Evolutionary conservation across 1,140 invertebrate genomes (phyloP), one percentile per base, ranked within the genome.

Genomic region (Danaus melanippus): DNA sequence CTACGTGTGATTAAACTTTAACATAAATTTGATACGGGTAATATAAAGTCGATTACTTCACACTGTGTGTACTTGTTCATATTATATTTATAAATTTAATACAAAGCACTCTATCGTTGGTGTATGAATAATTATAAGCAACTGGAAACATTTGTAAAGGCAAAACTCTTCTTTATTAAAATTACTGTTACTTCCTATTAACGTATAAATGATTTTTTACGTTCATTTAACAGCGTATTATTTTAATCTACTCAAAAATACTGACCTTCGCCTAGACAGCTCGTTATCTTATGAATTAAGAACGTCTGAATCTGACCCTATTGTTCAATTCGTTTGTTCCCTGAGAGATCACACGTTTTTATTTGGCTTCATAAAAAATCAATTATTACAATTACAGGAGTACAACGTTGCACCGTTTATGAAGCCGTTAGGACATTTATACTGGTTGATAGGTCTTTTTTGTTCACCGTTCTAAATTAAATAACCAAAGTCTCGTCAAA

Each of bases 251-350:
- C 15, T 21, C 12, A 47, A 47, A 54, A 32, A 50, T 39, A 59
- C 46, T 46, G 64, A 62, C 77, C 79, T 83, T 79, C 71, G 21
- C 15, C 60, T 57, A 62, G 74, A 77, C 76, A 77, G 68, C 71
- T 77, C 58, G 70, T 75, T 77, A 74, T 50, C 62, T 62, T 64
- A 70, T 69, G 61, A 65, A 56, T 69, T 74, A 69, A 62, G 69
- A 74, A 74, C 78, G 71, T 81, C 74, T 72, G 60, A 68, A 68
- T 70, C 71, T 58, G 62, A 64, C 58, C 50, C 69, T 58, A 78
- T 82, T 79, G 78, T 77, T 74, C 50, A 32, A 48, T 64, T 50
- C 54, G 62, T 68, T 67, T 64, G 61, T 71, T 68, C 61, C 63
- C 59, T 47, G 62, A 48, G 58, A 53, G 43, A 46, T 58, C 50